These are phyloP conservation scores for Urocynchramus pylzowi DNA, from an alignment of 2,113 vertebrate genomes.

Conservation along the genomic window DNA sequence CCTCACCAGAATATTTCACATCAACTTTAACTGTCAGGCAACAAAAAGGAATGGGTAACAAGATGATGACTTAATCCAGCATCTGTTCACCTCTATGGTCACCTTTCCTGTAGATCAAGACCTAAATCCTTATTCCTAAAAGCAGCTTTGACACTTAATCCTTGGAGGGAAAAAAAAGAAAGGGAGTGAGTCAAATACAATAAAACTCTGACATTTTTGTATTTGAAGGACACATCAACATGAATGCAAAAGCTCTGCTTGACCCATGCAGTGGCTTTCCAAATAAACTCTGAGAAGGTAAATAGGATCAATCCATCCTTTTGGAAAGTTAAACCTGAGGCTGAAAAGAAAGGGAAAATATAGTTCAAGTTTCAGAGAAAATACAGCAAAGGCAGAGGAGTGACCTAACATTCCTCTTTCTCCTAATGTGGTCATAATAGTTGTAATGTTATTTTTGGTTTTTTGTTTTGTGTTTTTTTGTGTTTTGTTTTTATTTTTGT, in stretches of 20 bases:
- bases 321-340: background rate
- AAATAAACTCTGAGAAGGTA: background rate
- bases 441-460: background rate
- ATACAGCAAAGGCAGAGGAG: fast-evolving
- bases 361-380: background rate
- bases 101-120: background rate
- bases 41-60: background rate
- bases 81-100: background rate
- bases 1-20: background rate
- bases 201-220: background rate
- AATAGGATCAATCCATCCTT: background rate
- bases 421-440: background rate
- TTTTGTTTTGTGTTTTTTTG: background rate
- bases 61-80: background rate
- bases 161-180: background rate
- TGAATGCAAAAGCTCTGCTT: background rate
- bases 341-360: background rate
- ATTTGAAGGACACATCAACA: background rate
- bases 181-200: background rate
- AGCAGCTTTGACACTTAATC: background rate
- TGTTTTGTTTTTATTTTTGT: background rate
- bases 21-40: background rate
- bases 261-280: background rate
- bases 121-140: background rate
- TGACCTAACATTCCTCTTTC: background rate